Evolutionary conservation across 1,140 invertebrate species (phyloP), one percentile per base, ranked within the genome.

Genomic region (Drosophila willistoni): DNA sequence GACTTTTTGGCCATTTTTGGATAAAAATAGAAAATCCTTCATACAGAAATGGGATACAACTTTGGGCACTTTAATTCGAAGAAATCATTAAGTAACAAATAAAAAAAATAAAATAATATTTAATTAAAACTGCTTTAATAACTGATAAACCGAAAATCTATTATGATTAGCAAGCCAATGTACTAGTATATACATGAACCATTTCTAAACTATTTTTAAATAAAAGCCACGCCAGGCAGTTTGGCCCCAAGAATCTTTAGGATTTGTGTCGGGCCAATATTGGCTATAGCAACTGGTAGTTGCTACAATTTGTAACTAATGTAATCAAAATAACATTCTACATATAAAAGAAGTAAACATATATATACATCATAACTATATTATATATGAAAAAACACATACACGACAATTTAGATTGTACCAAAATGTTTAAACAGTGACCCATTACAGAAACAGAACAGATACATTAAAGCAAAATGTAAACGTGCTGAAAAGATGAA

Each of bases 101-200:
- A 51, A 51, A 17, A 13, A 3, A 39, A 13, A 36, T 0, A 36
- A 10, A 36, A 36, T 6, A 36, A 36, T 9, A 36, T 77, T 19
- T 51, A 73, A 79, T 71, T 84, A 70, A 64, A 71, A 71, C 64
- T 73, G 84, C 84, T 87, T 87, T 83, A 89, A 89, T 89, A 72
- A 71, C 80, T 42, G 79, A 65, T 68, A 19, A 75, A 72, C 61
- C 59, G 73, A 65, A 64, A 47, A 76, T 71, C 51, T 36, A 68
- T 72, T 67, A 42, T 36, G 65, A 56, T 64, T 83, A 83, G 62
- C 80, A 82, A 75, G 67, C 61, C 76, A 54, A 70, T 55, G 17
- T 9, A 51, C 14, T 51, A 51, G 57, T 39, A 68, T 29, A 59
- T 64, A 76, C 73, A 51, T 29, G 54, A 42, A 44, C 51, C 44